These are phyloP conservation scores for Lomographa bimaculata DNA, from an alignment of 2,888 invertebrate species.

Conservation along the genomic window DNA sequence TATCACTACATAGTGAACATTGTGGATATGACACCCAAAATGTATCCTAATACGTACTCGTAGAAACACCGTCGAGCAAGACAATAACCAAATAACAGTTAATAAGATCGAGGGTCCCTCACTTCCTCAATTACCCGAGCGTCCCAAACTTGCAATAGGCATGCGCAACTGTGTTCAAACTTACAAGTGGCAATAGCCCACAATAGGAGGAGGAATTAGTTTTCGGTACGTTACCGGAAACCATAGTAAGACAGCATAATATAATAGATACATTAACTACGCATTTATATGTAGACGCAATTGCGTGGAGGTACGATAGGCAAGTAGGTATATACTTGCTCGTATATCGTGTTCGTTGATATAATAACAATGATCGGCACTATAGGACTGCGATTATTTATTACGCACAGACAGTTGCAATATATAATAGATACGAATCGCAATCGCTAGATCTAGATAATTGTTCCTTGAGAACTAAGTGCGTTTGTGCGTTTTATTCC, in stretches of 20 bases:
- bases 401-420: conserved; percentile 7
- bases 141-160: conserved; percentile 33
- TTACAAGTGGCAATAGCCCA: conserved; percentile 10
- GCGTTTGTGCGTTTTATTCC: conserved; percentile 23
- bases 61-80: conserved; percentile 20
- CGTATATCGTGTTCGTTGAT: too few relatives aligned
- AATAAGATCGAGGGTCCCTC: conserved; percentile 42
- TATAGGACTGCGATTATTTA: neutral
- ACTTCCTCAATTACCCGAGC: conserved; percentile 38
- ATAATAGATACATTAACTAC: too few relatives aligned
- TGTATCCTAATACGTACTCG: too few relatives aligned
- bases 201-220: conserved; percentile 8
- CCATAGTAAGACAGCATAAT: conserved; percentile 1
- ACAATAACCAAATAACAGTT: conserved; percentile 37
- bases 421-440: conserved; percentile 15
- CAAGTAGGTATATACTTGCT: too few relatives aligned
- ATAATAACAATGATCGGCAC: too few relatives aligned
- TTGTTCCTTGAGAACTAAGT: conserved; percentile 25
- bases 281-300: too few relatives aligned
- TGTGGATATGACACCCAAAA: too few relatives aligned
- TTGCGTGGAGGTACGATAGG: too few relatives aligned
- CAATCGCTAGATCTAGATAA: conserved; percentile 17
- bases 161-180: conserved; percentile 36
- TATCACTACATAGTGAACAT: too few relatives aligned
- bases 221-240: neutral